Conservation (phyloP, 2,797 vertebrate species). For the Uromys caudimaculatus region DNA sequence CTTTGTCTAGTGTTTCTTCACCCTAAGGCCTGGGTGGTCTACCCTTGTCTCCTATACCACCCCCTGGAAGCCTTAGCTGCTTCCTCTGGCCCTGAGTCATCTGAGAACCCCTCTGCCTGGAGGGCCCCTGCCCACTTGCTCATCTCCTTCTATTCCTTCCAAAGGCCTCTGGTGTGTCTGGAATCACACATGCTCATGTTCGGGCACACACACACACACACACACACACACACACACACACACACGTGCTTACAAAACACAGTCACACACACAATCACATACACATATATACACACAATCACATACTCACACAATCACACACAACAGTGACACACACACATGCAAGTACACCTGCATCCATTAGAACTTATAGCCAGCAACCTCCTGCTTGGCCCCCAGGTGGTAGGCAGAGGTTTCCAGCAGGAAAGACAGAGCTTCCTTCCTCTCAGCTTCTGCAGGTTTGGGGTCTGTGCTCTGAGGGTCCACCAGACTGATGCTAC, state of each 20-base stretch:
- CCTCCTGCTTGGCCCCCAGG: not conserved
- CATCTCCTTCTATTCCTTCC: not conserved
- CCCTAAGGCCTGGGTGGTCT: not conserved
- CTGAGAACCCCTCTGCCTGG: not conserved
- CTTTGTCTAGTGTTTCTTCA: not conserved
- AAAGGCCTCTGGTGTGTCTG: not conserved
- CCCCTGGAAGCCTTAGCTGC: not conserved
- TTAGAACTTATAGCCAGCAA: not conserved
- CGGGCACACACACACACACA: no score
- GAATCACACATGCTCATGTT: not conserved
- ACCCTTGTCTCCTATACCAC: no score
- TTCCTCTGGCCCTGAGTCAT: not conserved
- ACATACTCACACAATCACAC: not conserved
- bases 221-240: not conserved
- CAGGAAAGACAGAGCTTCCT: not conserved
- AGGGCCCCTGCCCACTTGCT: accelerated
- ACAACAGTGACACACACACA: not conserved
- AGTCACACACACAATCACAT: not conserved
- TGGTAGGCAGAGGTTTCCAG: not conserved
- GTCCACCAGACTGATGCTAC: not conserved
- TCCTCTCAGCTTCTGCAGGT: not conserved
- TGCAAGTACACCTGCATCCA: not conserved
- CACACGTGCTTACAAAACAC: no score
- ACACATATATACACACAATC: not conserved
- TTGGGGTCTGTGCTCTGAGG: not conserved